Conservation (phyloP, 2,888 invertebrate species). For the Pristionchus fissidentatus region DNA sequence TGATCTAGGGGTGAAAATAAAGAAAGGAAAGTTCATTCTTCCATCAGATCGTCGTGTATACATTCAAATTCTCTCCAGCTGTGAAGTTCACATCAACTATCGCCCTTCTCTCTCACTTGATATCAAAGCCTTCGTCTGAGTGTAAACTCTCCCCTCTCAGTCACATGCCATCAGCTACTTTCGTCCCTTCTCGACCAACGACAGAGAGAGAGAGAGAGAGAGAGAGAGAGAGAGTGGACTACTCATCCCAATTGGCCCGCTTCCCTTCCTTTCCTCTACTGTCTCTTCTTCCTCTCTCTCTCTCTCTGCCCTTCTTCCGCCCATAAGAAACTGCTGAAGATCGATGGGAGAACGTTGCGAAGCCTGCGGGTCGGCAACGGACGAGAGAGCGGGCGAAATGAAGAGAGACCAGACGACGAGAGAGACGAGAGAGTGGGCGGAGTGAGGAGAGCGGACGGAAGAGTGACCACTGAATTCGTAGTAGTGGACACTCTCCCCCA, state of each 20-base stretch:
- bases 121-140: not conserved
- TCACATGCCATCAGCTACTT: not conserved
- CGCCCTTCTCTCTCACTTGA: not conserved
- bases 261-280: constrained; percentile 4
- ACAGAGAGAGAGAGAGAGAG: not conserved
- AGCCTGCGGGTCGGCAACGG: not conserved
- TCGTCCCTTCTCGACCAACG: not conserved
- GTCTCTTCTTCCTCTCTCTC: not conserved
- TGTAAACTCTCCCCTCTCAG: not conserved
- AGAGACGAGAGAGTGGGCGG: not conserved
- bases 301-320: not conserved
- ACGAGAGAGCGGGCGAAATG: not conserved
- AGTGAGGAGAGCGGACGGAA: not conserved
- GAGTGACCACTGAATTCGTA: constrained; percentile 45
- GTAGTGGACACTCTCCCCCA: constrained; percentile 44
- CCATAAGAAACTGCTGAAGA: constrained; percentile 35
- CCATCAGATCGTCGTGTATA: constrained; percentile 20
- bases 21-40: not conserved
- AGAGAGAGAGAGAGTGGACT: not conserved
- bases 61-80: too few species aligned
- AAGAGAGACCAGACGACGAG: not conserved
- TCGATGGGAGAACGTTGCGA: constrained; percentile 40
- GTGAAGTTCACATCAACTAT: constrained; percentile 33
- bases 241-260: constrained; percentile 37
- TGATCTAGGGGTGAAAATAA: too few species aligned